Conservation (phyloP, 2,797 vertebrate genomes). For the Rachycentron canadum region DNA sequence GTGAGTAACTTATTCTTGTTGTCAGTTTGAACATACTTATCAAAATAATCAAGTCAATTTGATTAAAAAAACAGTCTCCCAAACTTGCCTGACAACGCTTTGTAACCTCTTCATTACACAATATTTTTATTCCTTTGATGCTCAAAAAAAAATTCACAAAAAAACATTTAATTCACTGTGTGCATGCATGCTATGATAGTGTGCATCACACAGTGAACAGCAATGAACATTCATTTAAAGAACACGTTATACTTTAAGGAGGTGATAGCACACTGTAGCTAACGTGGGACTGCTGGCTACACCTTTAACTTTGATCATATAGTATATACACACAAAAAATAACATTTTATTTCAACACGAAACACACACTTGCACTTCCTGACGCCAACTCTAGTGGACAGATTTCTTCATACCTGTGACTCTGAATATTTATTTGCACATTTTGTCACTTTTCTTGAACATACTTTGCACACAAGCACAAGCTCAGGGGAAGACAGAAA, state of each 20-base stretch:
- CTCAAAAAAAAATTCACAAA: too few species aligned
- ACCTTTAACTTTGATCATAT: not conserved
- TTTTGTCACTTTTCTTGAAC: not conserved
- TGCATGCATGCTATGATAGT: too few species aligned
- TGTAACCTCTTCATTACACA: not conserved
- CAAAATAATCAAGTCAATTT: not conserved
- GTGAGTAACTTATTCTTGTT: not conserved
- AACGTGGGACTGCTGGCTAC: not conserved
- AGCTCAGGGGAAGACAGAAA: slow-evolving; percentile 20
- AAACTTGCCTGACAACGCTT: not conserved
- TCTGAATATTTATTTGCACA: not conserved
- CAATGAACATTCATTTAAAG: too few species aligned
- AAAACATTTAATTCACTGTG: not conserved
- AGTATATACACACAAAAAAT: not conserved
- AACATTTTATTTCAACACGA: not conserved
- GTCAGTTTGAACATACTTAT: not conserved
- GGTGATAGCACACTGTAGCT: not conserved
- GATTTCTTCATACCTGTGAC: not conserved
- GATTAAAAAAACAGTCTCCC: not conserved
- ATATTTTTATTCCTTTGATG: not conserved
- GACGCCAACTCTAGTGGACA: not conserved
- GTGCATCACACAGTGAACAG: too few species aligned
- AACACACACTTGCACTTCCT: not conserved
- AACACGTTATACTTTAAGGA: not conserved
- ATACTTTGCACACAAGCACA: not conserved